Evolutionary conservation across 2,888 invertebrate species (phyloP), one percentile per base, ranked within the genome.

Genomic region (Chydorus sphaericus): DNA sequence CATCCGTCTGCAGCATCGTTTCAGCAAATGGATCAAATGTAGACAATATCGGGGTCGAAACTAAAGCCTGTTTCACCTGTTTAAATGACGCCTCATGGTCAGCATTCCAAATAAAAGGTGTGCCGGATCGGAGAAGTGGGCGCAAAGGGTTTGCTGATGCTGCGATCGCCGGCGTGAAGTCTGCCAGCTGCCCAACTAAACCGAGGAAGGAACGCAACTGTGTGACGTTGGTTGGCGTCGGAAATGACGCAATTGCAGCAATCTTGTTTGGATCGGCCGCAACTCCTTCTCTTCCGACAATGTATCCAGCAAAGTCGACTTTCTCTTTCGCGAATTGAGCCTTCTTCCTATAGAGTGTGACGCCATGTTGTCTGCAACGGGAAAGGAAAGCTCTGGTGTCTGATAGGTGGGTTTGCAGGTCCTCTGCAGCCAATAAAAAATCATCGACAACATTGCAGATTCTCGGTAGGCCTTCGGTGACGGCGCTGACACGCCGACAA

Each of bases 41-140:
- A 7, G 44, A 31, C 16, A 52, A 48, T 18, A 54, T 26, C n/a
- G 57, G 54, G 2, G 56, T 48, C 11, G 26, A 8, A 11, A 33
- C n/a, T 11, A 59, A 31, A 29, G 44, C 50, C 26, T 37, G 49
- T 18, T 59, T 59, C 2, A 59, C 58, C 2, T 33, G 20, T 4
- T 11, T 18, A 29, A 59, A 59, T 7, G 58, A 55, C 5, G 8
- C 20, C 8, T 59, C 54, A 18, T 59, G 58, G 11, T 50, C 59
- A 6, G 33, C 26, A 4, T 48, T 55, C 58, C 59, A 59, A 20
- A 33, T 8, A 31, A 57, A 58, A 8, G 51, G 23, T 8, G 18
- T 51, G 6, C 8, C 16, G 4, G 52, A 30, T n/a, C 44, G 49
- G 50, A 59, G 54, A 1, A 59, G 57, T 14, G 49, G 57, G n/a